phyloP scores from a whole-genome alignment of 2,797 vertebrate species.

The Malacoraja senta region DNA sequence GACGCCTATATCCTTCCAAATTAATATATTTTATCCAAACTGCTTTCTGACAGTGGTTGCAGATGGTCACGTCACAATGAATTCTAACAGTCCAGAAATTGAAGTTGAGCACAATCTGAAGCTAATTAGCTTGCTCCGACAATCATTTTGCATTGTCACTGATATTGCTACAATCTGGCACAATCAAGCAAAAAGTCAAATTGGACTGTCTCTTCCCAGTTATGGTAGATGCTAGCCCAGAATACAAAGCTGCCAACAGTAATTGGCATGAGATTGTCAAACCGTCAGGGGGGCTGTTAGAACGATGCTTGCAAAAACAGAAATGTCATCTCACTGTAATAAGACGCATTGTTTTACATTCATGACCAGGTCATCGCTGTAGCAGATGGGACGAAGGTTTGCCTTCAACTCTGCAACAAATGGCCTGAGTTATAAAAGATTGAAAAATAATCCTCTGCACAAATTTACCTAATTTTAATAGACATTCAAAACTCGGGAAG shows the following conservation, averaged over 20 bases:
- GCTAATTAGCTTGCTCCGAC: neutral
- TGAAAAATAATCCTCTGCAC: neutral
- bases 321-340: neutral
- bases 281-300: neutral
- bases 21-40: neutral
- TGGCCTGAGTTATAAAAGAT: neutral
- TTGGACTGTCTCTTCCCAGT: neutral
- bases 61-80: neutral
- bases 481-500: neutral
- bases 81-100: neutral
- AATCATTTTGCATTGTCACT: neutral
- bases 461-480: neutral
- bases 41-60: neutral
- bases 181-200: neutral
- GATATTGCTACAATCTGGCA: neutral
- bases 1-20: too few relatives aligned
- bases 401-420: neutral
- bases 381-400: neutral
- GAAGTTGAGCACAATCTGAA: neutral
- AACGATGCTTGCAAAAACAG: neutral
- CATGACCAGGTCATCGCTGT: neutral
- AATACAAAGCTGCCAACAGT: neutral
- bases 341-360: neutral
- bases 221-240: neutral
- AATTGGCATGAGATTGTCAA: neutral